A percentile compares a stretch with the other conserved stretches of the same genome.
Conservation (phyloP, 2,797 vertebrate species). For the Poeciliopsis infans region DNA sequence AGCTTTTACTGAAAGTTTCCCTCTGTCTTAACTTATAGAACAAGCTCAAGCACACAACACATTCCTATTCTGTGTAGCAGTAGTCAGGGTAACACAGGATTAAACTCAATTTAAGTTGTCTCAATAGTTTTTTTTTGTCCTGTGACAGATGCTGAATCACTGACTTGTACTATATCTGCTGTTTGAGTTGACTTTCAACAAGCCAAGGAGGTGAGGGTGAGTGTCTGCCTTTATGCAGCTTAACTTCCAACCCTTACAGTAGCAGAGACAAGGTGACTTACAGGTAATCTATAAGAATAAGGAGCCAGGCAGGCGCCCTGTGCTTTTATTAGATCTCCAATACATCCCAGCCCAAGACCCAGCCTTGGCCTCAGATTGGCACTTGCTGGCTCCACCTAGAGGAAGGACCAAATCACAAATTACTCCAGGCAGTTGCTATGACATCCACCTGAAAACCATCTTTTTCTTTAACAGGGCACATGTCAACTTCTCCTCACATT, state of each 20-base stretch:
- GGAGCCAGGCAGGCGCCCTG: conserved; percentile 79
- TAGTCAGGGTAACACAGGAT: conserved; percentile 23
- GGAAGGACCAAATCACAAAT: conserved; percentile 72
- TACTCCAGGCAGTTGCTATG: conserved; percentile 78
- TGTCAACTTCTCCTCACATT: conserved; percentile 90
- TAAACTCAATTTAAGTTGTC: conserved; percentile 27
- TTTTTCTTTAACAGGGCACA: conserved; percentile 82
- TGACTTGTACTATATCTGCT: conserved; percentile 55
- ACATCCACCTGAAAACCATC: conserved; percentile 75
- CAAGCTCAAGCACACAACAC: not conserved
- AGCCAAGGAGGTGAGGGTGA: conserved; percentile 70
- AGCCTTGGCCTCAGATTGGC: conserved; percentile 72
- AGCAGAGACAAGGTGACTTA: conserved; percentile 85
- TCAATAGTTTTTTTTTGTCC: conserved; percentile 8
- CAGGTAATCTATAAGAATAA: conserved; percentile 86
- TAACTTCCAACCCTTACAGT: conserved; percentile 77
- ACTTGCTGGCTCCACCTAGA: conserved; percentile 71
- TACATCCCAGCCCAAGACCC: conserved; percentile 73
- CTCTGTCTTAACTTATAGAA: not conserved
- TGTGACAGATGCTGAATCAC: conserved; percentile 55
- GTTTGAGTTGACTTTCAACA: conserved; percentile 74
- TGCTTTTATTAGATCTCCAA: conserved; percentile 86
- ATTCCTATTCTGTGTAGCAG: not conserved
- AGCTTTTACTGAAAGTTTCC: not conserved
- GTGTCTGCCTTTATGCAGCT: conserved; percentile 78